Percentiles rank a stretch among this genome's conserved stretches.
Evolutionary conservation across 2,113 vertebrate genomes (phyloP).

Genomic region (Hippocampus barbouri): DNA sequence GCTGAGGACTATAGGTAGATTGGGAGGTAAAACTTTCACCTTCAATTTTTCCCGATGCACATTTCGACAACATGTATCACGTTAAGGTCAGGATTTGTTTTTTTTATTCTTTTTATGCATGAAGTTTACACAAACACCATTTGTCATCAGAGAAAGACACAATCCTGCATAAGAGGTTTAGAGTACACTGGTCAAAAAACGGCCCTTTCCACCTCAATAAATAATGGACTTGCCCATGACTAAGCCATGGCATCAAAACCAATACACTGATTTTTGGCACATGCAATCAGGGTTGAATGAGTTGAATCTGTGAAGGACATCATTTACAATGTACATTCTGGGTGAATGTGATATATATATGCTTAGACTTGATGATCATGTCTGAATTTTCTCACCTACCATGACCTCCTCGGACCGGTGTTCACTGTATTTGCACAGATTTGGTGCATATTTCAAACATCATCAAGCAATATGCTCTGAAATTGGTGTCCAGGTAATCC

Average conservation of each 20-base stretch:
- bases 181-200: slow-evolving; percentile 1
- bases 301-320: slow-evolving; percentile 35
- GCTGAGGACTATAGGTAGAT: slow-evolving; percentile 24
- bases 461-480: slow-evolving; percentile 72
- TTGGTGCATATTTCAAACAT: slow-evolving; percentile 66
- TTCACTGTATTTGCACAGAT: slow-evolving; percentile 73
- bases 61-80: slow-evolving; percentile 26
- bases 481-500: slow-evolving; percentile 66
- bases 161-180: slow-evolving; percentile 23
- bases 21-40: slow-evolving; percentile 9
- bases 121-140: slow-evolving; percentile 15
- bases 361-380: slow-evolving; percentile 53
- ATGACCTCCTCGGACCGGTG: slow-evolving; percentile 73
- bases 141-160: slow-evolving; percentile 14
- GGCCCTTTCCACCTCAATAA: slow-evolving; percentile 22
- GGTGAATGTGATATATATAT: slow-evolving; percentile 52
- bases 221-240: slow-evolving; percentile 37
- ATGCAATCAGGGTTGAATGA: slow-evolving; percentile 59
- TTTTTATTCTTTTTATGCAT: slow-evolving; percentile 8
- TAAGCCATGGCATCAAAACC: slow-evolving; percentile 36
- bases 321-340: slow-evolving; percentile 41
- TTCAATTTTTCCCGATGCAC: slow-evolving; percentile 32
- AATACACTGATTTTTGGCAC: slow-evolving; percentile 36
- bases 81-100: slow-evolving; percentile 14
- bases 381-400: slow-evolving; percentile 56